phyloP scores from a whole-genome alignment of 2,797 vertebrate genomes.

The Esox lucius region DNA sequence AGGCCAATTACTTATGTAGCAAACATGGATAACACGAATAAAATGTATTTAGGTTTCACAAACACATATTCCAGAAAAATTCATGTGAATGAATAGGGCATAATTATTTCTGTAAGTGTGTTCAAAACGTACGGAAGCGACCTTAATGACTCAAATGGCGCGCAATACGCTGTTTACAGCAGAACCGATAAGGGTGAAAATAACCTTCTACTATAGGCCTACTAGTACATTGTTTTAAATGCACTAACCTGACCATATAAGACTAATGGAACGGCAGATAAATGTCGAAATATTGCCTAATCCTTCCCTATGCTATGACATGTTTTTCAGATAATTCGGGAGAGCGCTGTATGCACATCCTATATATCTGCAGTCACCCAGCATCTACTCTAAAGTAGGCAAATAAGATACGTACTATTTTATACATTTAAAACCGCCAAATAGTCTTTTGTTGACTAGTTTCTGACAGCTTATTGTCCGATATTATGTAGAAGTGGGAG shows the following conservation, averaged over 20 bases:
- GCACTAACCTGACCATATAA: neutral
- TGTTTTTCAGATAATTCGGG: neutral
- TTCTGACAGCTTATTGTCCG: slow-evolving; percentile 13
- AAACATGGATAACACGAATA: neutral
- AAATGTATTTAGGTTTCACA: neutral
- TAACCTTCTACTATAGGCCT: neutral
- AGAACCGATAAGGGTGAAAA: neutral
- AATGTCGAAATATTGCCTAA: neutral
- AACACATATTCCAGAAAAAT: neutral
- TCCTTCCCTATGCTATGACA: neutral
- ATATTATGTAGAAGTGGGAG: slow-evolving; percentile 64
- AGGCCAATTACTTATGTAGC: neutral
- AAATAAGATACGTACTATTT: neutral
- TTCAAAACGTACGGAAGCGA: neutral
- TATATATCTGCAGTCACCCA: neutral
- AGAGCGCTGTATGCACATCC: neutral
- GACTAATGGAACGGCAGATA: neutral
- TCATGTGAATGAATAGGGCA: neutral
- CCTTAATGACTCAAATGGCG: slow-evolving; percentile 36
- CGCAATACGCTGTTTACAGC: slow-evolving; percentile 23
- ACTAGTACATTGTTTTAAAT: neutral
- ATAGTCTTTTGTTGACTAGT: neutral
- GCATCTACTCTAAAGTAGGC: neutral
- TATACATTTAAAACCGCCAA: neutral
- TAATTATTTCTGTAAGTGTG: neutral